phyloP scores from a whole-genome alignment of 2,888 invertebrate genomes.

The Cephus pulcher region DNA sequence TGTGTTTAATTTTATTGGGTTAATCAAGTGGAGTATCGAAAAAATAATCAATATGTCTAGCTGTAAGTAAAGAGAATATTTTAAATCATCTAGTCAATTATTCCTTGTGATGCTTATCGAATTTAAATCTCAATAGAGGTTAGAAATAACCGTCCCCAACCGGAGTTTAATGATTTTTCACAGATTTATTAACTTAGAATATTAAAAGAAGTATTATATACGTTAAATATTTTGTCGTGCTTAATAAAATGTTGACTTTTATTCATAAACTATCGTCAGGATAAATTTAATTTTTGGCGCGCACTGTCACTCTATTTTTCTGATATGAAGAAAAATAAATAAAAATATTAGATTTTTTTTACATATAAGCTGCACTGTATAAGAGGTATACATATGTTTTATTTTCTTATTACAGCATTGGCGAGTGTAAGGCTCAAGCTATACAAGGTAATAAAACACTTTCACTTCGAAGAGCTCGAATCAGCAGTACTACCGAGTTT shows the following conservation, averaged over 20 bases:
- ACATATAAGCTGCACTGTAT: background rate
- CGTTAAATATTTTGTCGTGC: background rate
- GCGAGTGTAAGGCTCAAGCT: conserved; percentile 28
- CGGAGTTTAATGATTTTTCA: background rate
- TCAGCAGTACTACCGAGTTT: conserved; percentile 46
- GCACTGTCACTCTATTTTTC: background rate
- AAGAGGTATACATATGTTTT: background rate
- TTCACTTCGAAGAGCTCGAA: conserved; percentile 57
- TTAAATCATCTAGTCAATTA: background rate
- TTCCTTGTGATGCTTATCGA: background rate
- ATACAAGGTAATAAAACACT: conserved; percentile 39
- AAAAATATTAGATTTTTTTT: background rate
- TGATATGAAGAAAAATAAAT: background rate
- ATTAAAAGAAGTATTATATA: background rate
- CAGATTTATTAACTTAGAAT: background rate
- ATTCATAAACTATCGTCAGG: background rate
- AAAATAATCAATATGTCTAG: background rate
- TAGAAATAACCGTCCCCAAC: conserved; percentile 12
- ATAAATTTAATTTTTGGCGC: background rate
- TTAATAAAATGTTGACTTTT: background rate
- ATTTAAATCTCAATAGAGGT: conserved; percentile 16
- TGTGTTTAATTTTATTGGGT: background rate
- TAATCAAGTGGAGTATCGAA: background rate
- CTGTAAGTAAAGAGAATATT: background rate
- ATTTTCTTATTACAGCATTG: background rate